Evolutionary conservation across 2,797 vertebrate genomes (phyloP), one percentile per base, ranked within the genome.

Genomic region (Sebastes trivittatus): DNA sequence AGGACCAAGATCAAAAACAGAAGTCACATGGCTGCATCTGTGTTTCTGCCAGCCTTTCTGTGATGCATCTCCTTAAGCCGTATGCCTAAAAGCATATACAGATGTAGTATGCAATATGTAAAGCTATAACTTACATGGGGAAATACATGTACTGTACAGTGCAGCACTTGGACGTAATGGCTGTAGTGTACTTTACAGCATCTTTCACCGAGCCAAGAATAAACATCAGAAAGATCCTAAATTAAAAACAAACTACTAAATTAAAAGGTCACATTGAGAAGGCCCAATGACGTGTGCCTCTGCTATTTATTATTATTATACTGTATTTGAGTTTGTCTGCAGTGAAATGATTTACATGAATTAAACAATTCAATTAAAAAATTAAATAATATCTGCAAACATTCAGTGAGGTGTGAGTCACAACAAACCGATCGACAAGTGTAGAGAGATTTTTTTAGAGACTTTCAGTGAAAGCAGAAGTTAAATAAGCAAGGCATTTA

Each of bases 61-160:
- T 36, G 7, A 14, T 34, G n/a, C 2, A 58, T 46, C 14, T 5
- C n/a, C 16, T 59, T 55, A 67, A 61, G 22, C 14, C 52, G 27
- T 46, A 49, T 49, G 27, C 38, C 75, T 74, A 63, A 46, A 73
- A 67, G 32, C 36, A 71, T 38, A 73, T 36, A 32, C 29, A 58
- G 38, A 78, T 25, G 71, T 29, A 62, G 46, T 60, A 32, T 55
- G 25, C 16, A 60, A 80, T 77, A 70, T 64, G 64, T 60, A 80
- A 77, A 74, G 34, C 34, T 79, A 49, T 73, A 52, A 56, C 29
- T 60, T 73, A 67, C 56, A 46, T 46, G 42, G 42, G 3, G 20
- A 60, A 49, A 62, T n/a, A 10, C 27, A 49, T 52, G 49, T 20
- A 32, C 29, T 58, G n/a, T 25, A 42, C 1, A 58, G 62, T 14